Percentiles rank a stretch among this genome's conserved stretches.
Conservation (phyloP, 2,888 invertebrate species). For the Xylocampa areola region DNA sequence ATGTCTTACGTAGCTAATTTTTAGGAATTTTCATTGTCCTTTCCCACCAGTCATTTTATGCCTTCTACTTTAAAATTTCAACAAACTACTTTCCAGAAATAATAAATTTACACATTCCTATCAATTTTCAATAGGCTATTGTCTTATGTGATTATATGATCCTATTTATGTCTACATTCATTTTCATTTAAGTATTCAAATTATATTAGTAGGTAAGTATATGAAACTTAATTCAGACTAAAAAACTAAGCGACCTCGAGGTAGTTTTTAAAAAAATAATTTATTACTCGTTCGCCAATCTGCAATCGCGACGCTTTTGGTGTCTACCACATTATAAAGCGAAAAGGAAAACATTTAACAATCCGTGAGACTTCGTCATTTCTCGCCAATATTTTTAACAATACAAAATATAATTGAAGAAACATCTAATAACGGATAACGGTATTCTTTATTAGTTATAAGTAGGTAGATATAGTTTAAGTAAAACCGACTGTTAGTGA, state of each 20-base stretch:
- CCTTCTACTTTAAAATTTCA: too few species aligned
- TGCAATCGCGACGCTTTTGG: slow-evolving; percentile 36
- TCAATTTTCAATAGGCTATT: too few species aligned
- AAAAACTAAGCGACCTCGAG: slow-evolving; percentile 50
- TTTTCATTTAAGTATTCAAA: slow-evolving; percentile 29
- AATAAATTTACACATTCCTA: too few species aligned
- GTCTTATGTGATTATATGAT: too few species aligned
- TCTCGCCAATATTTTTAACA: slow-evolving; percentile 29
- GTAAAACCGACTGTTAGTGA: slow-evolving; percentile 47
- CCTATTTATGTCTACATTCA: too few species aligned
- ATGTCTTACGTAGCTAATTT: too few species aligned
- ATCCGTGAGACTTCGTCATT: slow-evolving; percentile 31
- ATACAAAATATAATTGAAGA: slow-evolving; percentile 43
- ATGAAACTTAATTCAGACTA: slow-evolving; percentile 32
- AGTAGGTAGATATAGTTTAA: too few species aligned
- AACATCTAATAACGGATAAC: slow-evolving; percentile 42
- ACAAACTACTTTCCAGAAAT: slow-evolving; percentile 13
- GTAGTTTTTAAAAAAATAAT: slow-evolving; percentile 45
- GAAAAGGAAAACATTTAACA: slow-evolving; percentile 23
- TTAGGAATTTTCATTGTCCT: too few species aligned
- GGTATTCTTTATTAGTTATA: slow-evolving; percentile 44
- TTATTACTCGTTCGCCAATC: slow-evolving; percentile 38
- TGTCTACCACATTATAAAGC: slow-evolving; percentile 12
- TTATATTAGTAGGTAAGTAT: slow-evolving; percentile 16
- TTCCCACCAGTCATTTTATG: too few species aligned